Evolutionary conservation across 2,113 vertebrate species (phyloP), one percentile per base, ranked within the genome.

Genomic region (Columba livia): DNA sequence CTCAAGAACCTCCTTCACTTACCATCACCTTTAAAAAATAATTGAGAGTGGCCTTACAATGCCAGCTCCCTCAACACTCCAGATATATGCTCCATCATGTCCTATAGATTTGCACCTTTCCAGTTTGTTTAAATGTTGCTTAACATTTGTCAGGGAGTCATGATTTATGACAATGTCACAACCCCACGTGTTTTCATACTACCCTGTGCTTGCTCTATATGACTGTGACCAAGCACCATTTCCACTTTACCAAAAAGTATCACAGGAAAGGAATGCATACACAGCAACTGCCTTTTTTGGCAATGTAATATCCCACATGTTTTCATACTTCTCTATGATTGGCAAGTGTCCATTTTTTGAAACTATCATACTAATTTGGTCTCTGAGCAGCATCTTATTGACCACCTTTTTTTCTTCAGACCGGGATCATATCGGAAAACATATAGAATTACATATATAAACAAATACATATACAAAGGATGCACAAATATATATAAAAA

Each of bases 51-150:
- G 6, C 6, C 48, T 60, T 64, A 36, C 15, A 36, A 32, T 12
- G 47, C 11, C 54, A 65, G 19, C 2, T 62, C 12, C 18, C 23
- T 82, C 51, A 85, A 32, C 32, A 62, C 25, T 56, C 6, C 0
- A 1, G 11, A 3, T 54, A 2, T 42, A 18, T 48, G 12, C 38
- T 8, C 1, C 7, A 8, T 10, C 6, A 1, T 3, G 10, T 20
- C 9, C 12, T 40, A 74, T 10, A 44, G 57, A 57, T 23, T 36
- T 71, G 12, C 0, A 1, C 6, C 14, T 40, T 3, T 16, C 32
- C 38, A 20, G 3, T 31, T 64, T 9, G 20, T 23, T 38, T 60
- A 34, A 50, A 3, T 5, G 3, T 28, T 81, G 20, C 9, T 32
- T 24, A 60, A 10, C 8, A 44, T 34, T 88, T 85, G 38, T 2